phyloP scores from a whole-genome alignment of 1,140 invertebrate species.

The Lepidurus couesii region DNA sequence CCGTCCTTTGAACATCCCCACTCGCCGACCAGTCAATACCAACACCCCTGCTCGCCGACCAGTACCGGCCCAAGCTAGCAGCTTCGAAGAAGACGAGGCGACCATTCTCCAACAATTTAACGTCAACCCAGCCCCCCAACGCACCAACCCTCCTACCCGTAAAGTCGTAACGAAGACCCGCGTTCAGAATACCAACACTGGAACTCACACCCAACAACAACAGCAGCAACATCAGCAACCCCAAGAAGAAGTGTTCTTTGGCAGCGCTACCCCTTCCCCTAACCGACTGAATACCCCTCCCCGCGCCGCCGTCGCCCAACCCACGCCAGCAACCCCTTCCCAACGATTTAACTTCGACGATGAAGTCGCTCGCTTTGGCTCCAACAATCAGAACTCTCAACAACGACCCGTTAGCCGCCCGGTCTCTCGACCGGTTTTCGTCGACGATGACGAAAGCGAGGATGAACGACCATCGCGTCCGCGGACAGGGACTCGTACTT shows the following conservation, averaged over 20 bases:
- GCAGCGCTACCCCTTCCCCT: constrained; percentile 12
- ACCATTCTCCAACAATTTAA: constrained; percentile 41
- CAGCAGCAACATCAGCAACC: background rate
- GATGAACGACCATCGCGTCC: background rate
- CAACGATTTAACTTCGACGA: constrained; percentile 27
- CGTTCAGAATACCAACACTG: background rate
- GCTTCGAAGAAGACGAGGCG: constrained; percentile 27
- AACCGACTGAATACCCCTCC: constrained; percentile 54
- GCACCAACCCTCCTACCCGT: background rate
- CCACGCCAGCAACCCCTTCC: background rate
- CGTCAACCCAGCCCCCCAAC: background rate
- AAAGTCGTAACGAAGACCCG: background rate
- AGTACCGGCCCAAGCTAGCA: constrained; percentile 20
- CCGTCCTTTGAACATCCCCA: constrained; percentile 42
- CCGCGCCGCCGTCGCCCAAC: constrained; percentile 16
- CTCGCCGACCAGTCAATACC: constrained; percentile 35
- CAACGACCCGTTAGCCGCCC: background rate
- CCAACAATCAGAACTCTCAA: background rate
- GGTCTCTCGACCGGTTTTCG: constrained; percentile 1
- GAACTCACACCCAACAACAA: background rate
- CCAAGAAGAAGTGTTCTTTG: constrained; percentile 22
- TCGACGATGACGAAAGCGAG: background rate
- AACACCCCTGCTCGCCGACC: constrained; percentile 2
- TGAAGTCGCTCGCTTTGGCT: constrained; percentile 15
- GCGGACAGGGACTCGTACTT: constrained; percentile 28